Base-by-base conservation (phyloP, 2,113 vertebrate species). In the Cephalopterus ornatus region DNA sequence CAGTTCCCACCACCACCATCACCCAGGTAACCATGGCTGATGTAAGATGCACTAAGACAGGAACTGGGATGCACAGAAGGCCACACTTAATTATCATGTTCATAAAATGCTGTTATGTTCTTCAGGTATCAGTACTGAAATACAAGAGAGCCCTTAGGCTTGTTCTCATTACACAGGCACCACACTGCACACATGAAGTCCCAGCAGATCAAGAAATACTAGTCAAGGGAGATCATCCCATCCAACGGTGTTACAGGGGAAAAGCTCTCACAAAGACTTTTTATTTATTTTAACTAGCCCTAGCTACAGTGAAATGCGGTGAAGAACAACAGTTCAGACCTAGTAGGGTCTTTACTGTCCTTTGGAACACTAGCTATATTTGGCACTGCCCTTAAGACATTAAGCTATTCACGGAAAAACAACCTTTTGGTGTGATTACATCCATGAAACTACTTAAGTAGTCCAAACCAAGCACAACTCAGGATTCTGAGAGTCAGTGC, bases 141-240 rank as follows among this genome's bases (percentile, higher is more conserved):
- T 2, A 72, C 24, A 77, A 44, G n/a, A 61, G 16, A 95, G 83
- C 44, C 88, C 61, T 86, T 11, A 46, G 79, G 82, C 61, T 91
- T 72, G 18, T 37, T 71, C 44, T 46, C 85, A 56, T 26, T 81
- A 74, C 50, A 89, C 23, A 88, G 55, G 63, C 58, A 94, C 35
- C 78, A 77, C 49, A 56, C 79, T 79, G 61, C 71, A 84, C 27
- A 58, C 17, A 68, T 0, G 3, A 59, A 73, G 50, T 33, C 59
- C 65, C 76, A 80, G 90, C 28, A 91, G 86, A 92, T 75, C 92
- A 94, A 86, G 96, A 95, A 92, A 94, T 92, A 96, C 86, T 83
- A 3, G 61, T 89, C 61, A 65, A 56, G 35, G 82, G 39, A 75
- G 65, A 92, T 85, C 42, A 72, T 8, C 33, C 44, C n/a, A 80